Conservation (phyloP, 2,888 invertebrate genomes). For the Stictocephala bisonia region DNA sequence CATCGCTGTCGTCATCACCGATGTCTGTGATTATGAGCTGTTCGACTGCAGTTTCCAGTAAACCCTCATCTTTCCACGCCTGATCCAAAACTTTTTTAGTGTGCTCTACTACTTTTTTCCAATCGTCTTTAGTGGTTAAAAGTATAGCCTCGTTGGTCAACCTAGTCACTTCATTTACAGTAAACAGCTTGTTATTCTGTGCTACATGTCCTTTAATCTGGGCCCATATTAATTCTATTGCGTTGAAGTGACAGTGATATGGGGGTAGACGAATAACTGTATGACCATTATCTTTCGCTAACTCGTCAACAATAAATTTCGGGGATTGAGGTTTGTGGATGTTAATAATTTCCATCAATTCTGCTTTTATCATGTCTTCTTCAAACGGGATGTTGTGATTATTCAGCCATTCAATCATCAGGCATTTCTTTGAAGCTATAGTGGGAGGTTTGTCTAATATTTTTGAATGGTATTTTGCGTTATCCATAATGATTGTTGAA, state of each 20-base stretch:
- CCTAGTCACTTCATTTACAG: neutral
- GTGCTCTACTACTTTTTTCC: slow-evolving; percentile 1
- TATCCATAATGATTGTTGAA: slow-evolving; percentile 1
- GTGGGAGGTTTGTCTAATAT: slow-evolving; percentile 6
- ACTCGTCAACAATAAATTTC: slow-evolving; percentile 1
- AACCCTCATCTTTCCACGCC: neutral
- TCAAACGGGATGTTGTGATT: neutral
- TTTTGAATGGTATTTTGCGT: slow-evolving; percentile 1
- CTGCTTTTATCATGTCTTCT: slow-evolving; percentile 8
- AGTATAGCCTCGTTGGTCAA: neutral
- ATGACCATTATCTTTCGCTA: slow-evolving; percentile 17
- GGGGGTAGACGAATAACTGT: slow-evolving; percentile 24
- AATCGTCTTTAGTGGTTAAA: neutral
- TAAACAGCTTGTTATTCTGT: neutral
- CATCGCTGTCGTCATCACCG: neutral
- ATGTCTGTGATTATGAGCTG: neutral
- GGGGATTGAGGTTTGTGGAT: slow-evolving; percentile 6
- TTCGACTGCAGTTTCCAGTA: neutral
- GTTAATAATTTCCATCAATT: neutral
- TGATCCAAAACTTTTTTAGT: slow-evolving; percentile 16
- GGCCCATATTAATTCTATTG: slow-evolving; percentile 17
- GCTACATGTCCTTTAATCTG: slow-evolving; percentile 26
- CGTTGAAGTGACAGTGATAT: slow-evolving; percentile 16
- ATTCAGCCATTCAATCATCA: neutral
- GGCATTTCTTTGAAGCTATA: neutral